These are phyloP conservation scores for Microctonus hyperodae DNA, from an alignment of 2,888 invertebrate genomes.

Conservation along the genomic window DNA sequence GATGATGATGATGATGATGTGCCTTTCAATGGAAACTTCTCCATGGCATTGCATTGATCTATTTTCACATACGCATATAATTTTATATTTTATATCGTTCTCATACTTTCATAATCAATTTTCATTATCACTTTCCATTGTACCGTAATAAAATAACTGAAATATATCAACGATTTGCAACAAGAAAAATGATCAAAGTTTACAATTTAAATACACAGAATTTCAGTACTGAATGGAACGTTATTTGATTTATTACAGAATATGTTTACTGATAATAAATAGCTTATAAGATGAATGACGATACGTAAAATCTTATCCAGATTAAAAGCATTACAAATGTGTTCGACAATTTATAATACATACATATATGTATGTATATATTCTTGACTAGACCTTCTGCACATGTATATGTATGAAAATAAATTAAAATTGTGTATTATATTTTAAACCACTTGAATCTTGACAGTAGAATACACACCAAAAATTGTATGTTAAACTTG, in stretches of 20 bases:
- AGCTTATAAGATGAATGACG: slow-evolving; percentile 10
- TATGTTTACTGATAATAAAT: slow-evolving; percentile 11
- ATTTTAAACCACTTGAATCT: slow-evolving; percentile 5
- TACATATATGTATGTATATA: slow-evolving; percentile 11
- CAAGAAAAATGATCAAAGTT: too few relatives aligned
- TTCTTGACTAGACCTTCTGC: slow-evolving; percentile 33
- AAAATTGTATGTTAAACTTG: not conserved
- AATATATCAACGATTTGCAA: not conserved
- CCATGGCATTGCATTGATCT: slow-evolving; percentile 66
- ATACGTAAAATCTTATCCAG: slow-evolving; percentile 29
- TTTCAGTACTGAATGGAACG: not conserved
- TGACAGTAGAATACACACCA: too few relatives aligned
- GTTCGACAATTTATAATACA: not conserved
- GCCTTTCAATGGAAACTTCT: slow-evolving; percentile 76
- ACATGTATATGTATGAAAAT: not conserved
- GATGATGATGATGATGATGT: slow-evolving; percentile 52
- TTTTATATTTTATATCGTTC: slow-evolving; percentile 2
- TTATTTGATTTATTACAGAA: slow-evolving; percentile 4
- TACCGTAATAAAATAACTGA: too few relatives aligned
- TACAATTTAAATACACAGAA: not conserved
- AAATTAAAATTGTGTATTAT: slow-evolving; percentile 6
- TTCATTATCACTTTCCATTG: too few relatives aligned
- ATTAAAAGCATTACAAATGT: slow-evolving; percentile 14
- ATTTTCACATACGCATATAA: slow-evolving; percentile 30
- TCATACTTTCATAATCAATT: not conserved